These are phyloP conservation scores for Notodonta dromedarius DNA, from an alignment of 2,888 invertebrate species.

Conservation along the genomic window DNA sequence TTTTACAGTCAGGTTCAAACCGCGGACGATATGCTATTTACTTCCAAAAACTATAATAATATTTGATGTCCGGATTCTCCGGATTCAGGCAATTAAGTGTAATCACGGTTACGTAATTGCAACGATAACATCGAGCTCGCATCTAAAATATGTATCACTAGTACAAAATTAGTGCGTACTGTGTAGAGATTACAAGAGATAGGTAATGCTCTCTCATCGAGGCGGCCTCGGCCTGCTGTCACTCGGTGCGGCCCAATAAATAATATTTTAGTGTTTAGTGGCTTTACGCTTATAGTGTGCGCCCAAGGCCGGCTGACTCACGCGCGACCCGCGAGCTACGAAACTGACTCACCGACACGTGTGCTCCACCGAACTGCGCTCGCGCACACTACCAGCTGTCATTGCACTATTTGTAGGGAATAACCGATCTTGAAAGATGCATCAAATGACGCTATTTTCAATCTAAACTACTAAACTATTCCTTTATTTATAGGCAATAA, in stretches of 20 bases:
- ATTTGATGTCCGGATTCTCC: background rate
- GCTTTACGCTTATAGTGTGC: conserved; percentile 58
- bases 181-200: conserved; percentile 25
- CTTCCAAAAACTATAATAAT: conserved; percentile 13
- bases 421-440: background rate
- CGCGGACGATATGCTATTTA: conserved; percentile 38
- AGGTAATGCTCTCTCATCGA: conserved; percentile 45
- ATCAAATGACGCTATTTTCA: background rate
- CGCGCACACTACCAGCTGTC: conserved; percentile 47
- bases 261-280: conserved; percentile 69
- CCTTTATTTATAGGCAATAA: background rate
- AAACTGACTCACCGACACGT: conserved; percentile 62
- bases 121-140: background rate
- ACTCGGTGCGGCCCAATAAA: conserved; percentile 65
- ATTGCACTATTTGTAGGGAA: conserved; percentile 30
- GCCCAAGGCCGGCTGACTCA: conserved; percentile 79
- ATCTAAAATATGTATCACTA: background rate
- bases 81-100: background rate
- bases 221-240: conserved; percentile 60
- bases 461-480: background rate
- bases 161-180: background rate
- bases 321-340: conserved; percentile 60
- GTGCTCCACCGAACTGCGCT: conserved; percentile 41
- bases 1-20: conserved; percentile 60
- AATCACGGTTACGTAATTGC: background rate